Percentiles rank a stretch among this genome's conserved stretches.
Conservation (phyloP, 2,888 invertebrate species). For the Drosophila koepferae region DNA sequence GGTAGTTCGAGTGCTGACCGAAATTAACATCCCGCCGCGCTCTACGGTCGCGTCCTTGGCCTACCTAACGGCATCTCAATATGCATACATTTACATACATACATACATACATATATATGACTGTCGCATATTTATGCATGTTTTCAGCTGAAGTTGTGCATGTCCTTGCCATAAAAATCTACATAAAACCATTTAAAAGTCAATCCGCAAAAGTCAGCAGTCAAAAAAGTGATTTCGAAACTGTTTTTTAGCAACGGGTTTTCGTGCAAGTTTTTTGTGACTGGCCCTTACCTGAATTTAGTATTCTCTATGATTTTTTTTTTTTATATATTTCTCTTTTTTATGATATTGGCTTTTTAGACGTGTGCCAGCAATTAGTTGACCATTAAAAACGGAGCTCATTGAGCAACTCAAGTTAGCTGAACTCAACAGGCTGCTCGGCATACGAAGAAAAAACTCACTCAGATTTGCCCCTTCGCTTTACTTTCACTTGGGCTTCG, state of each 20-base stretch:
- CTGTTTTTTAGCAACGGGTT: constrained; percentile 64
- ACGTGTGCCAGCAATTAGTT: constrained; percentile 76
- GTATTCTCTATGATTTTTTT: background rate
- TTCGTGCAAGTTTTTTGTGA: constrained; percentile 17
- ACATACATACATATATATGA: background rate
- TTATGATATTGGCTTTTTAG: constrained; percentile 61
- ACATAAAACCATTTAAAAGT: constrained; percentile 81
- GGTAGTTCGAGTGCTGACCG: constrained; percentile 59
- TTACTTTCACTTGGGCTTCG: constrained; percentile 50
- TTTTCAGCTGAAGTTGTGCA: constrained; percentile 58
- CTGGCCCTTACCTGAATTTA: constrained; percentile 10
- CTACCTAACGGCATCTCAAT: constrained; percentile 52
- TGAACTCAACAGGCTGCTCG: constrained; percentile 44
- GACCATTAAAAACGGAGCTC: constrained; percentile 47
- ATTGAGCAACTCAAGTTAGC: constrained; percentile 31
- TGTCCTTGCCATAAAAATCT: constrained; percentile 75
- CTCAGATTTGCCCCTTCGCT: constrained; percentile 38
- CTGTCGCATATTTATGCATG: background rate
- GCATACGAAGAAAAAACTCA: constrained; percentile 42
- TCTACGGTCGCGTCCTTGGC: constrained; percentile 55
- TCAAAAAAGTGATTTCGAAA: constrained; percentile 3
- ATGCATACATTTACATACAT: constrained; percentile 1
- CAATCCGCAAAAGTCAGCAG: constrained; percentile 77
- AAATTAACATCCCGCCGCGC: constrained; percentile 71
- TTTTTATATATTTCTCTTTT: constrained; percentile 26